Conservation (phyloP, 2,113 vertebrate genomes). For the Psittacara wagleri region DNA sequence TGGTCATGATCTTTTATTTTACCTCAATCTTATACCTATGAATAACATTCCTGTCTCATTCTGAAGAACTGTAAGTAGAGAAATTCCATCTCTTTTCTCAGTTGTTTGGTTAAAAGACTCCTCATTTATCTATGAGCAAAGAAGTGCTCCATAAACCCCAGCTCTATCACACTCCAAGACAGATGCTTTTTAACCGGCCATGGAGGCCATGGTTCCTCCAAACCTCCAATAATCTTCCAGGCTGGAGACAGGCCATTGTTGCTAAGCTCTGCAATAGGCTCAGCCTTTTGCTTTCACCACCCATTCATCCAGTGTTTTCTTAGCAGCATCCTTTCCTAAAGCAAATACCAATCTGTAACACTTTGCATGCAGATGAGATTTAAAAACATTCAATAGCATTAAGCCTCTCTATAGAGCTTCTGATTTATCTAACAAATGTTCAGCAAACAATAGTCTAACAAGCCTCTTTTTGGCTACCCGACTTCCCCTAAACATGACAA, state of each 20-base stretch:
- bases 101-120: background rate
- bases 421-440: background rate
- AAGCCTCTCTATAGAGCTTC: background rate
- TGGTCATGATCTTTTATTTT: background rate
- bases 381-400: background rate
- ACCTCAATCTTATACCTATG: background rate
- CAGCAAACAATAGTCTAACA: background rate
- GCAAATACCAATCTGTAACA: background rate
- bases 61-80: background rate
- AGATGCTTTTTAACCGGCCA: background rate
- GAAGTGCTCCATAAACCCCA: background rate
- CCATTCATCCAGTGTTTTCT: background rate
- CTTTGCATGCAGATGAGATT: background rate
- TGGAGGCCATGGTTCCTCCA: background rate
- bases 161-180: background rate
- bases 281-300: background rate
- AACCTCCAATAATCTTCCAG: background rate
- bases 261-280: background rate
- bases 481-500: background rate
- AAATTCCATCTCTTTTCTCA: background rate
- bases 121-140: background rate
- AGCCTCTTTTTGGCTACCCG: background rate
- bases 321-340: background rate
- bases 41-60: background rate
- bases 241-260: background rate